phyloP scores from a whole-genome alignment of 2,888 invertebrate genomes.

The Seira sanloemensis region DNA sequence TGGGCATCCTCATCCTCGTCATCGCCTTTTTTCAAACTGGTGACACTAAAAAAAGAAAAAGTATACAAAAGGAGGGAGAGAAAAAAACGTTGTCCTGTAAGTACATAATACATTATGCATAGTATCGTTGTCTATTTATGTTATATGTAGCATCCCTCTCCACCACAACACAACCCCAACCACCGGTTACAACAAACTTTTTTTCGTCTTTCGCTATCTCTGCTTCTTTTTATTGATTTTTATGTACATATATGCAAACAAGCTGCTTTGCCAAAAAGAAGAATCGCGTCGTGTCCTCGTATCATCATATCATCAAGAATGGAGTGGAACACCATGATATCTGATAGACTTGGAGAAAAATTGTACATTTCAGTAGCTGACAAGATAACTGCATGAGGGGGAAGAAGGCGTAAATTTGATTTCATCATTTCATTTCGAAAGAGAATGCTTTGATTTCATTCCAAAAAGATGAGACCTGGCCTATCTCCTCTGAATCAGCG shows the following conservation, averaged over 20 bases:
- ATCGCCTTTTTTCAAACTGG: background rate
- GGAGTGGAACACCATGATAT: constrained; percentile 53
- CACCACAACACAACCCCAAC: constrained; percentile 61
- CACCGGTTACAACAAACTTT: constrained; percentile 61
- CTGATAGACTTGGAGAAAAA: constrained; percentile 54
- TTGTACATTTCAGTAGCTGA: constrained; percentile 53
- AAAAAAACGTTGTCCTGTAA: constrained; percentile 2
- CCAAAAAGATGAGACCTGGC: too few relatives aligned
- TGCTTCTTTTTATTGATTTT: constrained; percentile 73
- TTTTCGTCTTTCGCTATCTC: constrained; percentile 61
- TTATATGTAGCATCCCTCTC: constrained; percentile 14
- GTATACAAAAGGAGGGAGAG: constrained; percentile 13
- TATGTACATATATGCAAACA: constrained; percentile 74
- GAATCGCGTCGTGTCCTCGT: constrained; percentile 58
- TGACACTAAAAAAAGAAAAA: background rate
- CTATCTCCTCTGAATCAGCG: background rate
- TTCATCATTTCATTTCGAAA: constrained; percentile 5
- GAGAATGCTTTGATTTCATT: background rate
- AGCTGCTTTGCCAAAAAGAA: constrained; percentile 72
- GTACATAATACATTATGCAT: constrained; percentile 15
- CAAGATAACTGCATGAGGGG: constrained; percentile 52
- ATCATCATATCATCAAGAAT: constrained; percentile 48
- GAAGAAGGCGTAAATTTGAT: constrained; percentile 15
- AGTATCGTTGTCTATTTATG: constrained; percentile 15
- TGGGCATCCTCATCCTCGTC: background rate